A percentile compares a stretch with the other conserved stretches of the same genome.
Evolutionary conservation across 2,113 vertebrate genomes (phyloP).

Genomic region (Nanorana parkeri): DNA sequence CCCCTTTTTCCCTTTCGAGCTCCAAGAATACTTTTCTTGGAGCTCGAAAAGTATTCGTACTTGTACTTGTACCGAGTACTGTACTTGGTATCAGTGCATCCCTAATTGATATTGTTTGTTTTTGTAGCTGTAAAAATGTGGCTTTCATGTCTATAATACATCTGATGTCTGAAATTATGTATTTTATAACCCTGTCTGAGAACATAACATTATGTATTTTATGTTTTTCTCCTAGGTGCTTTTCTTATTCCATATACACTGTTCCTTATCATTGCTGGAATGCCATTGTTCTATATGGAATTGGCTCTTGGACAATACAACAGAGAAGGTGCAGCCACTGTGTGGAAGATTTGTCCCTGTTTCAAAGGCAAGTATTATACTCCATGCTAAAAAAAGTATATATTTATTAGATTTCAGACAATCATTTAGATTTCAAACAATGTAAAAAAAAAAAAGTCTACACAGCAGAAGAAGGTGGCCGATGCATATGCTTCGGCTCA

Average conservation of each 20-base stretch:
- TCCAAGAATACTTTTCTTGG: no score
- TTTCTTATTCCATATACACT: constrained; percentile 96
- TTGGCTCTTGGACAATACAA: constrained; percentile 96
- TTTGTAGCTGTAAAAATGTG: no score
- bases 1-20: no score
- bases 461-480: no score
- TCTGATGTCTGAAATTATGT: background rate
- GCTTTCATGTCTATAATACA: background rate
- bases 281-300: constrained; percentile 99
- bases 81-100: no score
- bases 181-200: background rate
- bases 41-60: no score
- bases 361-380: constrained; percentile 89
- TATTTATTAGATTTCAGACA: no score
- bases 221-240: constrained; percentile 78
- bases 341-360: constrained; percentile 97
- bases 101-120: no score
- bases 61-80: no score
- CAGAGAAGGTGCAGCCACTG: constrained; percentile 93
- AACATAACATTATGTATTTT: background rate
- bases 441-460: no score
- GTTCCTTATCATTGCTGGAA: constrained; percentile 96
- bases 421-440: no score
- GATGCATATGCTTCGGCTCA: no score
- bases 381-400: background rate